Evolutionary conservation across 2,888 invertebrate genomes (phyloP).

Genomic region (Oscheius sp.): DNA sequence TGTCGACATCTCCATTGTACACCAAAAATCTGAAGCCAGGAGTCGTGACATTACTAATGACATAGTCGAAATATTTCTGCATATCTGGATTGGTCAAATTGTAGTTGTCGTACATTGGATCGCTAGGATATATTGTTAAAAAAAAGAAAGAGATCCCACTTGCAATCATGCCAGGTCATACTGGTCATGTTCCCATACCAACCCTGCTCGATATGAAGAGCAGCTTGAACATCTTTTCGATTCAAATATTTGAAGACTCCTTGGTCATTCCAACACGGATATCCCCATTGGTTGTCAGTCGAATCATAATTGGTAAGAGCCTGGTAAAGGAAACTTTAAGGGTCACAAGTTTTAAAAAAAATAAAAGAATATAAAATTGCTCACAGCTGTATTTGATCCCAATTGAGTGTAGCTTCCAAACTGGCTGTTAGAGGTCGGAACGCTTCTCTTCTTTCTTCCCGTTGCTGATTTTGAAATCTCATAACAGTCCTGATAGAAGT

Average conservation of each 20-base stretch:
- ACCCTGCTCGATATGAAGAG: constrained; percentile 34
- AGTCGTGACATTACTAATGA: constrained; percentile 37
- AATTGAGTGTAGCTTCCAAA: constrained; percentile 3
- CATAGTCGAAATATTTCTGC: constrained; percentile 40
- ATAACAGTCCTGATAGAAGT: constrained; percentile 48
- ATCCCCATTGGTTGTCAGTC: constrained; percentile 35
- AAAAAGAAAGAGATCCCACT: too few relatives aligned
- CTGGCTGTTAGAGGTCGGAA: not conserved
- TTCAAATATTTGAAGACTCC: constrained; percentile 32
- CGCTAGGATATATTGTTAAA: constrained; percentile 27
- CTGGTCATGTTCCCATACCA: constrained; percentile 31
- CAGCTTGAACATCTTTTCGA: constrained; percentile 27
- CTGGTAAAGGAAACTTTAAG: constrained; percentile 33
- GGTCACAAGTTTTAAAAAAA: not conserved
- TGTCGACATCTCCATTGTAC: constrained; percentile 50
- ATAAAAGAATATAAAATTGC: too few relatives aligned
- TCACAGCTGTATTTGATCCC: not conserved
- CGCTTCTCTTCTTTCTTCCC: constrained; percentile 22
- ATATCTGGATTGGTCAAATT: constrained; percentile 41
- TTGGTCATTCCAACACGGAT: constrained; percentile 38
- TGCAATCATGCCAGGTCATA: constrained; percentile 44
- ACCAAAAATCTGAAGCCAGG: constrained; percentile 41
- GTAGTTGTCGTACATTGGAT: constrained; percentile 42
- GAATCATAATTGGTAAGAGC: constrained; percentile 49
- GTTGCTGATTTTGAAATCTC: constrained; percentile 22